These are phyloP conservation scores for Diplazon laetatorius DNA, from an alignment of 2,888 invertebrate genomes.

Conservation along the genomic window DNA sequence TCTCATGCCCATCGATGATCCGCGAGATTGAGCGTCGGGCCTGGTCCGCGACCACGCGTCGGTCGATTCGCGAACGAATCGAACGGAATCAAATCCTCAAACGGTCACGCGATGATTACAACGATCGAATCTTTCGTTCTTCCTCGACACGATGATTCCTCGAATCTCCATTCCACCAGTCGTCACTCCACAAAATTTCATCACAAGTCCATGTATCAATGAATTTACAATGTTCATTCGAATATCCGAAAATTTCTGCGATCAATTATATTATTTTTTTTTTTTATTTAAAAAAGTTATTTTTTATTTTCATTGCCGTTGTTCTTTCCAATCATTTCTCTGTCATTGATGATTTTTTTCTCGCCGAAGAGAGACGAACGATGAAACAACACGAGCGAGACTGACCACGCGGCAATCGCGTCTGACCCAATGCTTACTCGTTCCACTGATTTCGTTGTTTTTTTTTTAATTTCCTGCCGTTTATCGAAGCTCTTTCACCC, in stretches of 20 bases:
- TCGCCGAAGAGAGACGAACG: background rate
- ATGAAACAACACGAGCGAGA: conserved; percentile 27
- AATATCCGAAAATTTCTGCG: too few species aligned
- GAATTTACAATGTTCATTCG: conserved; percentile 10
- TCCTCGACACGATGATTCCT: conserved; percentile 13
- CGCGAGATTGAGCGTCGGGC: too few species aligned
- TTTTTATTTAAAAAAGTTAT: background rate
- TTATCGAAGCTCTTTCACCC: background rate
- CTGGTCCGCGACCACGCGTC: conserved; percentile 8
- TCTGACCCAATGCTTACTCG: conserved; percentile 48
- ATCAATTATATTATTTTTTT: background rate
- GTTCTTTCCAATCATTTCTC: background rate
- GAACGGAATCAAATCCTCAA: conserved; percentile 25
- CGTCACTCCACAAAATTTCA: background rate
- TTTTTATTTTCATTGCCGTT: conserved; percentile 39
- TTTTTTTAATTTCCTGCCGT: conserved; percentile 31
- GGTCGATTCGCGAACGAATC: background rate
- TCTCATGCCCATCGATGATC: conserved; percentile 62
- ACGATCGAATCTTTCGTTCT: conserved; percentile 12
- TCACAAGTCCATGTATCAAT: background rate
- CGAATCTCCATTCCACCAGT: conserved; percentile 34
- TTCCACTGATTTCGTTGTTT: conserved; percentile 41
- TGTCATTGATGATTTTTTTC: background rate
- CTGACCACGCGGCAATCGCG: conserved; percentile 54
- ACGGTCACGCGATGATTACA: conserved; percentile 24